These are phyloP conservation scores for Himalopsyche kuldschensis DNA, from an alignment of 2,888 invertebrate genomes.

Conservation along the genomic window DNA sequence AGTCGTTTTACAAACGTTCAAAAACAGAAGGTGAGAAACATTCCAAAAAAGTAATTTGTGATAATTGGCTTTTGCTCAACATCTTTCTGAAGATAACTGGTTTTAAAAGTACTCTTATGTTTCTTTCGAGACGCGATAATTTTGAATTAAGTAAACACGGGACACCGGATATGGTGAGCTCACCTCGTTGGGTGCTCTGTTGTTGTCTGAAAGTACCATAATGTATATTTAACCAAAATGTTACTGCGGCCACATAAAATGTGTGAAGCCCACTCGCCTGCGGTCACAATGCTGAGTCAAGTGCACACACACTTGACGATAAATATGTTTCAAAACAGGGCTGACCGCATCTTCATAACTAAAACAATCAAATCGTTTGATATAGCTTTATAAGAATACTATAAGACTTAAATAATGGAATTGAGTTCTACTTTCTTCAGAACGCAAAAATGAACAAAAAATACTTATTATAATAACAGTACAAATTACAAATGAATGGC, in stretches of 20 bases:
- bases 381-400: too few species aligned
- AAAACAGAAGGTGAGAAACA: background rate
- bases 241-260: constrained; percentile 10
- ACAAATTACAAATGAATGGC: too few species aligned
- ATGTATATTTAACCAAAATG: background rate
- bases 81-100: background rate
- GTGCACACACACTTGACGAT: constrained; percentile 24
- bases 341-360: background rate
- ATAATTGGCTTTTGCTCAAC: background rate
- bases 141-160: constrained; percentile 17
- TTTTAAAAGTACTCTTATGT: background rate
- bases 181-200: constrained; percentile 6
- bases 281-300: constrained; percentile 6
- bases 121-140: constrained; percentile 2
- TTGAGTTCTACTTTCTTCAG: too few species aligned
- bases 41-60: background rate
- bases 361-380: background rate
- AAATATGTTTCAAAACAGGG: constrained; percentile 9
- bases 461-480: too few species aligned
- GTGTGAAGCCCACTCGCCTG: constrained; percentile 12
- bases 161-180: constrained; percentile 19
- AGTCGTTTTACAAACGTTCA: background rate
- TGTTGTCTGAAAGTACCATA: background rate
- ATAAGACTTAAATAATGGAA: too few species aligned
- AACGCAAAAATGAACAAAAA: too few species aligned